These are phyloP conservation scores for Diabrotica balteata DNA, from an alignment of 2,888 invertebrate genomes.

Conservation along the genomic window DNA sequence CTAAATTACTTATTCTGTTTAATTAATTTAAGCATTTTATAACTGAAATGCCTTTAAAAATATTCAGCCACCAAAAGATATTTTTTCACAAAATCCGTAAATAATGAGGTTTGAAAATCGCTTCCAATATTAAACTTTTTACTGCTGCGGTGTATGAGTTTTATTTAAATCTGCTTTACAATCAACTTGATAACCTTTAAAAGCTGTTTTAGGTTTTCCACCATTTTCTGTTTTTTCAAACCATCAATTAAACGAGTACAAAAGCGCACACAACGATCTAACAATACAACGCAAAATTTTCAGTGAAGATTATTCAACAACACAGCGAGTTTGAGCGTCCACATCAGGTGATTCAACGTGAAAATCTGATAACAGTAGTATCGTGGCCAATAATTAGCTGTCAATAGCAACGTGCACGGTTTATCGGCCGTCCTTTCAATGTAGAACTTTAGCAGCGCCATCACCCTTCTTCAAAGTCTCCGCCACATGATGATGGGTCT, in stretches of 20 bases:
- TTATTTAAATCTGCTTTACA: slow-evolving; percentile 20
- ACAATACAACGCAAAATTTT: slow-evolving; percentile 17
- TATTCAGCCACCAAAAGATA: no score
- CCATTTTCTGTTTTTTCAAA: slow-evolving; percentile 21
- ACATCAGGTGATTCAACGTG: slow-evolving; percentile 46
- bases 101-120: no score
- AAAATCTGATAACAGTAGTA: slow-evolving; percentile 50
- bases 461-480: slow-evolving; percentile 43
- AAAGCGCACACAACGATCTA: slow-evolving; percentile 18
- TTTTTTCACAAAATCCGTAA: no score
- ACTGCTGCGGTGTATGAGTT: slow-evolving; percentile 10
- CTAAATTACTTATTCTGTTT: no score
- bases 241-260: slow-evolving; percentile 19
- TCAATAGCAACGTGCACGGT: slow-evolving; percentile 48
- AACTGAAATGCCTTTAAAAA: no score
- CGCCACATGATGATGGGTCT: slow-evolving; percentile 22
- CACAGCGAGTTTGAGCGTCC: slow-evolving; percentile 1
- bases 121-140: slow-evolving; percentile 6
- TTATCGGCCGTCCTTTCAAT: slow-evolving; percentile 41
- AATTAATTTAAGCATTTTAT: no score
- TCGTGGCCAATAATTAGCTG: slow-evolving; percentile 53
- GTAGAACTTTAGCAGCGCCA: slow-evolving; percentile 32
- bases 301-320: slow-evolving; percentile 17
- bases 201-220: slow-evolving; percentile 14
- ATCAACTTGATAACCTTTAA: slow-evolving; percentile 20